Conservation (phyloP, 2,113 vertebrate species). For the Ailurus styani region DNA sequence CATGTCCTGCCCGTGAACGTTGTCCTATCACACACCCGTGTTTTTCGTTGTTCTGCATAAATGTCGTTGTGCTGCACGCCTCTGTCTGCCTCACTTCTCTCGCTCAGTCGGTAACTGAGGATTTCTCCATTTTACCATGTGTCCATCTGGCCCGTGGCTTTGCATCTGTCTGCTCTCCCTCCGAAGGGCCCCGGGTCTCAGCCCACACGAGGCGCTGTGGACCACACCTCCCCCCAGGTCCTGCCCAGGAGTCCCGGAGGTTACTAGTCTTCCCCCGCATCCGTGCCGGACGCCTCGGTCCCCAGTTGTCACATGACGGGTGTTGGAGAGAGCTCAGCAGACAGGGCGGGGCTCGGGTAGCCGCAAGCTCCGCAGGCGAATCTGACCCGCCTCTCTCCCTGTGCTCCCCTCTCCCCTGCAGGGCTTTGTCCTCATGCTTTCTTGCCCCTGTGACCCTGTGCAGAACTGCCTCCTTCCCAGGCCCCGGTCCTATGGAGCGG, state of each 20-base stretch:
- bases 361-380: background rate
- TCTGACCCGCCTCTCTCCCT: too few species aligned
- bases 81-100: background rate
- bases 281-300: background rate
- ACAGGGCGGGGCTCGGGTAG: background rate
- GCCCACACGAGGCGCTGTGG: background rate
- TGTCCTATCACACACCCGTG: background rate
- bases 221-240: background rate
- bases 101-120: background rate
- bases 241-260: background rate
- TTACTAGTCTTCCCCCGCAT: background rate
- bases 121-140: background rate
- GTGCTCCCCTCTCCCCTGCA: background rate
- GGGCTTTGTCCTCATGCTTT: background rate
- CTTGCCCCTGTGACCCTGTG: background rate
- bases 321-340: background rate
- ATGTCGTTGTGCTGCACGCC: background rate
- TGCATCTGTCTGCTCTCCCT: background rate
- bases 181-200: background rate
- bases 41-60: background rate
- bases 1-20: too few species aligned
- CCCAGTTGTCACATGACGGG: background rate
- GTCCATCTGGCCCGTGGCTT: background rate
- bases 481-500: background rate
- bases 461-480: background rate